Evolutionary conservation across 2,797 vertebrate genomes (phyloP).

Genomic region (Pogoniulus pusillus): DNA sequence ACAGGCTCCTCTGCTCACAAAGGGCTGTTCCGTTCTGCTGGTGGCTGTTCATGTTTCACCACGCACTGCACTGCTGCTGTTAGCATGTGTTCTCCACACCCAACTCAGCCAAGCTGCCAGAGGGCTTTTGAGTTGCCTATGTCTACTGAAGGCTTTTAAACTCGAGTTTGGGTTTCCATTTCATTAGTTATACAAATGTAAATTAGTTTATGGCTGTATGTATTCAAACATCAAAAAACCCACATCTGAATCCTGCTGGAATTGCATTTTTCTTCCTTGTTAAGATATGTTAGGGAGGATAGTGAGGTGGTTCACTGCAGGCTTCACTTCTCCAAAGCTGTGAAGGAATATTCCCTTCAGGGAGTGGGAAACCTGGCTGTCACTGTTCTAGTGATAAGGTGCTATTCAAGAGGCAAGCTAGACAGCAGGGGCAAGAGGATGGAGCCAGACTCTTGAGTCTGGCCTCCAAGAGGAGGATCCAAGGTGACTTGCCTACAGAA

Average conservation of each 20-base stretch:
- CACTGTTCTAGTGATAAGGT: neutral
- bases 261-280: neutral
- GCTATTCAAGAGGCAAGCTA: neutral
- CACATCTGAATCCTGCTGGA: rapidly evolving
- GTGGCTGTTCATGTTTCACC: neutral
- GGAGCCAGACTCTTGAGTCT: too few species aligned
- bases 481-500: too few species aligned
- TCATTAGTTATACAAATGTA: rapidly evolving
- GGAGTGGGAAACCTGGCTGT: neutral
- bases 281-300: rapidly evolving
- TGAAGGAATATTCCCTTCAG: neutral
- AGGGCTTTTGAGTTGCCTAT: neutral
- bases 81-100: neutral
- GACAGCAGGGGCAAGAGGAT: neutral
- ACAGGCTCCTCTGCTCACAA: neutral
- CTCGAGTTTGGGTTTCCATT: neutral
- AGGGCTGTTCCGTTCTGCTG: neutral
- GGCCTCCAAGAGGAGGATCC: too few species aligned
- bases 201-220: rapidly evolving
- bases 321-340: neutral
- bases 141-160: neutral
- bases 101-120: neutral
- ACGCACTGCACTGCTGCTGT: too few species aligned
- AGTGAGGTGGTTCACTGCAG: neutral
- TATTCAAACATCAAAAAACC: rapidly evolving